A percentile compares a stretch with the other conserved stretches of the same genome.
Evolutionary conservation across 2,797 vertebrate species (phyloP).

Genomic region (Muscicapa comitata): DNA sequence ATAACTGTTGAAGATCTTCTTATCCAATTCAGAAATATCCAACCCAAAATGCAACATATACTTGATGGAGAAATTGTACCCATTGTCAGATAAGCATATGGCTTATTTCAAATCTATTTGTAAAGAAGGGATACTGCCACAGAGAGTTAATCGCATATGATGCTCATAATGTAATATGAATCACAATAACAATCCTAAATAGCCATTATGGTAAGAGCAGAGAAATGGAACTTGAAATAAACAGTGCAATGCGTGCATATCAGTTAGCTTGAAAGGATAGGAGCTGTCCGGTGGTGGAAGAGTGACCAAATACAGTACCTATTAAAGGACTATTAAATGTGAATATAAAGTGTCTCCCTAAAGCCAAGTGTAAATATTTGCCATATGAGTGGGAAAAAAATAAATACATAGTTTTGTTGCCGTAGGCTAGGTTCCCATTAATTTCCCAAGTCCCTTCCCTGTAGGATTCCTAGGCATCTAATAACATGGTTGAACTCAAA

Average conservation of each 20-base stretch:
- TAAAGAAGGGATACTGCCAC: neutral
- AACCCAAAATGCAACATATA: neutral
- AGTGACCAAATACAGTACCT: neutral
- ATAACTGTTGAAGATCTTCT: neutral
- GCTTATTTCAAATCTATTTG: constrained; percentile 5
- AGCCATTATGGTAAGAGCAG: neutral
- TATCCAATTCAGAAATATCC: neutral
- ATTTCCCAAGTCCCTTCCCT: neutral
- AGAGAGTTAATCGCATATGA: neutral
- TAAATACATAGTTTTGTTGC: neutral
- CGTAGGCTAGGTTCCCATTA: neutral
- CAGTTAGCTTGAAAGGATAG: neutral
- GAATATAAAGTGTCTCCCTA: neutral
- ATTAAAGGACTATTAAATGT: neutral
- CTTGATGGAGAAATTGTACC: neutral
- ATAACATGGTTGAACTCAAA: neutral
- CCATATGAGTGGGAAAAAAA: neutral
- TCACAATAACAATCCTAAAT: neutral
- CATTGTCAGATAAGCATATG: neutral
- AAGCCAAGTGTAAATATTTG: neutral
- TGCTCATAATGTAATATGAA: neutral
- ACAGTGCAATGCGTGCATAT: neutral
- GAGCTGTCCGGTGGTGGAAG: neutral
- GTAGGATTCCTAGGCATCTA: neutral
- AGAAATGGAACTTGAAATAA: constrained; percentile 38